Percentiles rank a stretch among this genome's conserved stretches.
Conservation (phyloP, 2,888 invertebrate genomes). For the Agonopterix arenella region DNA sequence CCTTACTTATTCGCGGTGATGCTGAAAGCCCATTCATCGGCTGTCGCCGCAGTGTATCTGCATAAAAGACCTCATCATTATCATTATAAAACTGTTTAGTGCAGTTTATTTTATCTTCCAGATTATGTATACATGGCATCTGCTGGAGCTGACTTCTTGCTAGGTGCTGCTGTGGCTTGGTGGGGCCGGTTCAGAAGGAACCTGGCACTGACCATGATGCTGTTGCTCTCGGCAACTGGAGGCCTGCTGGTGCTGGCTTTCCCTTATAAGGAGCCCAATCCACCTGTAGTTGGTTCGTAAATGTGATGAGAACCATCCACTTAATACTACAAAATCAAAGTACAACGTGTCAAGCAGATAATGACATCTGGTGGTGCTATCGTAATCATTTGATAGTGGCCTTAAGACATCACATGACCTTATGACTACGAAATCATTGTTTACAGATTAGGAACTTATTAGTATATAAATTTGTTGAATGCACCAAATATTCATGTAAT, state of each 20-base stretch:
- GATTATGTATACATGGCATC: slow-evolving; percentile 49
- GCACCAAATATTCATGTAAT: too few species aligned
- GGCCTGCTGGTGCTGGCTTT: slow-evolving; percentile 49
- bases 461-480: too few species aligned
- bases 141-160: slow-evolving; percentile 35
- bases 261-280: slow-evolving; percentile 33
- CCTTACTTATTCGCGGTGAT: too few species aligned
- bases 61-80: background rate
- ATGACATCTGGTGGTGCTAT: too few species aligned
- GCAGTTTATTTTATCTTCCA: slow-evolving; percentile 14
- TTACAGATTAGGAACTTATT: too few species aligned
- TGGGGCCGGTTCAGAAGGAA: slow-evolving; percentile 38
- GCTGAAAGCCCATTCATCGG: too few species aligned
- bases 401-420: too few species aligned
- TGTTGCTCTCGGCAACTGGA: slow-evolving; percentile 32
- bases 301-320: background rate
- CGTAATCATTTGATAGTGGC: too few species aligned
- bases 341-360: background rate
- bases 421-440: too few species aligned
- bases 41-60: too few species aligned
- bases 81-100: background rate
- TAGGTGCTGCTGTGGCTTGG: slow-evolving; percentile 48
- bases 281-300: slow-evolving; percentile 41
- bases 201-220: slow-evolving; percentile 41
- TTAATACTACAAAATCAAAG: background rate